Base-by-base conservation (phyloP, 2,888 invertebrate species). In the Chrysodeixis includens region DNA sequence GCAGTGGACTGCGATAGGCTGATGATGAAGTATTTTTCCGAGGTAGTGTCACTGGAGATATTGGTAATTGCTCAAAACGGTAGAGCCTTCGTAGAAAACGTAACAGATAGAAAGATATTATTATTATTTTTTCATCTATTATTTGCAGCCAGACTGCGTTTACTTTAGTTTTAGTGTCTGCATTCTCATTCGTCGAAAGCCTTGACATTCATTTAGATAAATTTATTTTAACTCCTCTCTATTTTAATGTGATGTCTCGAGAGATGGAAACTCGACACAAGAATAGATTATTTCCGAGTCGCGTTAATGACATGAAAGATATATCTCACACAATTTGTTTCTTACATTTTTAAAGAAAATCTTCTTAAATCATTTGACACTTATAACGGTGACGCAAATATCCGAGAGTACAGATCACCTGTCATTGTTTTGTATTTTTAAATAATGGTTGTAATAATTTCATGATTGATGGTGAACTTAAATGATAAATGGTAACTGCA, bases 231-330 rank as follows among this genome's bases (percentile, higher is more conserved):
- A 49, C 9, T 49, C 18, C 20, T 49, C 18, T 20, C 46, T 49
- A 49, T 49, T 49, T 49, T 49, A 20, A 20, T 20, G 18, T 18
- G 46, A 46, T 46, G 16, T 9, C 16, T 46, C 18, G 46, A 2
- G 46, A 18, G 46, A 49, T 49, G 2, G 46, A 20, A 49, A 49
- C 46, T 20, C 46, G 18, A 49, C 46, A 20, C 46, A 10, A 20
- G 20, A 49, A 49, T 49, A 49, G 46, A 49, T 49, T 49, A 49
- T 49, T 49, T 20, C 46, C 46, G 46, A 18, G 18, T 18, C 46
- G 12, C 20, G 46, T 49, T 20, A 49, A 18, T 49, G 46, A 49
- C 46, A 49, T 20, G 18, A 20, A 7, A 20, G 20, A 49, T 49
- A 49, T 49, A 49, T 49, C 20, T 49, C 10, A 8, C 14, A 35